phyloP scores from a whole-genome alignment of 2,888 invertebrate species.

The Theretra japonica region DNA sequence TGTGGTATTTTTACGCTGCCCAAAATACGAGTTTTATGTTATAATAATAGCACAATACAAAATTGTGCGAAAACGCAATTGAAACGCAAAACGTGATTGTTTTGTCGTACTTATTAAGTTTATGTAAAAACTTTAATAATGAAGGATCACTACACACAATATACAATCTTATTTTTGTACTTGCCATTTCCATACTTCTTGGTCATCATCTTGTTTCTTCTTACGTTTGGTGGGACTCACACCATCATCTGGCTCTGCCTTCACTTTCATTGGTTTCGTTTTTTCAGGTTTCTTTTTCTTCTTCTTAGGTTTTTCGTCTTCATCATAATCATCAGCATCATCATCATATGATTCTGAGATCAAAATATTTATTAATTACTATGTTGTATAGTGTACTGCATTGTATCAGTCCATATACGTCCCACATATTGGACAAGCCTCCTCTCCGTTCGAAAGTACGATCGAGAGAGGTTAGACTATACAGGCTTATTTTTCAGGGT shows the following conservation, averaged over 20 bases:
- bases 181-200: constrained; percentile 97
- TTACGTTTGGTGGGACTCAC: constrained; percentile 87
- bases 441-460: no score
- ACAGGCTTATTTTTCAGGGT: no score
- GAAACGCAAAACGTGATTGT: no score
- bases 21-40: no score
- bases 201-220: constrained; percentile 92
- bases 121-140: background rate
- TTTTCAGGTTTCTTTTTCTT: constrained; percentile 78
- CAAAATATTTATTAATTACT: constrained; percentile 10
- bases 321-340: constrained; percentile 84
- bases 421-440: no score
- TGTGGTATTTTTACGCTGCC: background rate
- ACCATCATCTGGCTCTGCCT: constrained; percentile 60
- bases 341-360: constrained; percentile 81
- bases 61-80: no score
- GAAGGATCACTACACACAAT: background rate
- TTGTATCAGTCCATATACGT: no score
- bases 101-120: background rate
- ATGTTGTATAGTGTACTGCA: no score
- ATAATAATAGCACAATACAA: no score
- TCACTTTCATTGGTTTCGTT: constrained; percentile 63
- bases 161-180: background rate
- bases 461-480: no score
- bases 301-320: constrained; percentile 84